Conservation (phyloP, 2,113 vertebrate species). For the Syngnathus typhle region DNA sequence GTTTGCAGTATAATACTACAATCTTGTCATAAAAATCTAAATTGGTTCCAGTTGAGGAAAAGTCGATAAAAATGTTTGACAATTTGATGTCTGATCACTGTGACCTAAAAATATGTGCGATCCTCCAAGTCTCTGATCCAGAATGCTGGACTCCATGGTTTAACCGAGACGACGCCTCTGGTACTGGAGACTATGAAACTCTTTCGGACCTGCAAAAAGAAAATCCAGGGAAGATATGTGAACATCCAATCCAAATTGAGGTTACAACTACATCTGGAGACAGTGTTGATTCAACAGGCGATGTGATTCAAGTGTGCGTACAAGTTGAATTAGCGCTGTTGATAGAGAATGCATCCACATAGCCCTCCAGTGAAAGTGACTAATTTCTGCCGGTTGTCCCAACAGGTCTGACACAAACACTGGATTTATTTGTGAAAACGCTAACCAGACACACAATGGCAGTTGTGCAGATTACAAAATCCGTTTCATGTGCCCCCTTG, state of each 20-base stretch:
- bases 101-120: too few relatives aligned
- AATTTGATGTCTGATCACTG: too few relatives aligned
- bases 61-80: not conserved
- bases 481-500: not conserved
- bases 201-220: not conserved
- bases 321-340: not conserved
- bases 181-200: not conserved
- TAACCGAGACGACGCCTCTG: not conserved
- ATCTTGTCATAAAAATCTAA: too few relatives aligned
- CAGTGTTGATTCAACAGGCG: not conserved
- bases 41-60: too few relatives aligned
- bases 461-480: not conserved
- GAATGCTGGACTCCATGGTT: slow-evolving; percentile 4
- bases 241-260: not conserved
- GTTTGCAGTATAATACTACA: too few relatives aligned
- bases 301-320: not conserved
- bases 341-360: not conserved
- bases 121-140: not conserved
- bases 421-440: not conserved
- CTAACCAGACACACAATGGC: not conserved
- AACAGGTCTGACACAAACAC: not conserved
- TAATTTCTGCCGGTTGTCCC: not conserved
- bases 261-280: not conserved
- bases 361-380: not conserved
- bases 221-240: not conserved